Evolutionary conservation across 2,113 vertebrate species (phyloP).

Genomic region (Ctenodactylus gundi): DNA sequence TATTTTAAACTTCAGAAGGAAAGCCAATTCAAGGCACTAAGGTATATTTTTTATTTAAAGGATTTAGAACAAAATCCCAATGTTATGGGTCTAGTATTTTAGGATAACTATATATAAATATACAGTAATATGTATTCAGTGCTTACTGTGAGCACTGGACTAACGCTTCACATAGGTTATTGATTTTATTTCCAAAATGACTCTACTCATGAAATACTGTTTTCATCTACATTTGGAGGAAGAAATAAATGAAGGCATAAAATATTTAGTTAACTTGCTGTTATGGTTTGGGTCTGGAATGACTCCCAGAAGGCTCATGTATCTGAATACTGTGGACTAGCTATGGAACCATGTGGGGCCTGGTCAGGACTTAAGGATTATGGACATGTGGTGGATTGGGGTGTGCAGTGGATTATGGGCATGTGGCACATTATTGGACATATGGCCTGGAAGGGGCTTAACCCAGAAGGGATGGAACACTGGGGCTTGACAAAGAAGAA

Average conservation of each 20-base stretch:
- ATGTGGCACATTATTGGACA: too few species aligned
- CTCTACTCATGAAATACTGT: not conserved
- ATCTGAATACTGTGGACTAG: too few species aligned
- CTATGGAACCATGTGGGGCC: too few species aligned
- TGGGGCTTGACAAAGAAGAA: too few species aligned
- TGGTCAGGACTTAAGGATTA: too few species aligned
- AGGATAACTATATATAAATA: not conserved
- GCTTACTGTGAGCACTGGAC: not conserved
- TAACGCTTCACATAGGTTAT: not conserved
- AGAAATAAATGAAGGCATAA: not conserved
- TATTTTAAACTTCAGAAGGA: not conserved
- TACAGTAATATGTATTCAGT: not conserved
- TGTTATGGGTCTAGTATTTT: not conserved
- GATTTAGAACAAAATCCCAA: not conserved
- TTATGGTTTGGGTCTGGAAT: too few species aligned
- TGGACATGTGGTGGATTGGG: too few species aligned
- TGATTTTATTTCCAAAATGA: not conserved
- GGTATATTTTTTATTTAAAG: not conserved
- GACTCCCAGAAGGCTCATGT: too few species aligned
- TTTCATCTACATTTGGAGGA: not conserved
- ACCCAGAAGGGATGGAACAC: too few species aligned
- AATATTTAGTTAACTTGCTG: not conserved
- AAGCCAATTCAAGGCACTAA: not conserved
- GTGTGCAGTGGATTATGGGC: too few species aligned
- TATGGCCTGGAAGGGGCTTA: too few species aligned